Evolutionary conservation across 2,888 invertebrate species (phyloP).

Genomic region (Scrobipalpa costella): DNA sequence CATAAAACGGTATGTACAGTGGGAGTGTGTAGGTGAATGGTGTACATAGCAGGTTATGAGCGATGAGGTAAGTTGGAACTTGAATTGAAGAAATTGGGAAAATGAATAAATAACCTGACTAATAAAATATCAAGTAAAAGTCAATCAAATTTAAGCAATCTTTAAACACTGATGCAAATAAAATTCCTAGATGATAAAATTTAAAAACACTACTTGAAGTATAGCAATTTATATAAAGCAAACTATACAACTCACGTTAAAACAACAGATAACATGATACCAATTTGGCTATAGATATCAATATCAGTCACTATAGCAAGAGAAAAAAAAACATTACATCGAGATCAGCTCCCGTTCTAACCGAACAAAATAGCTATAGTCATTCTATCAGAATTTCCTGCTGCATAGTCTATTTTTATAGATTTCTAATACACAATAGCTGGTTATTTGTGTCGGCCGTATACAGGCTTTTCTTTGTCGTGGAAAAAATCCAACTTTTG

Average conservation of each 20-base stretch:
- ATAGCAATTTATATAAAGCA: no score
- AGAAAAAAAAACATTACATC: constrained; percentile 44
- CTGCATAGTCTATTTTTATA: constrained; percentile 52
- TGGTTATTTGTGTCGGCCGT: constrained; percentile 56
- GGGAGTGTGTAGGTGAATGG: not conserved
- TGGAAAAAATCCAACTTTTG: constrained; percentile 55
- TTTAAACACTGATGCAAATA: no score
- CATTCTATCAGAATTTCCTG: constrained; percentile 49
- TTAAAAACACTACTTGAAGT: no score
- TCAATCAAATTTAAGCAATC: no score
- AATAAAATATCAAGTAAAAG: no score
- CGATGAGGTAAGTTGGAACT: not conserved
- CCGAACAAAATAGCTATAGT: constrained; percentile 46
- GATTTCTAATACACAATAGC: constrained; percentile 62
- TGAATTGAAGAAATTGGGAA: no score
- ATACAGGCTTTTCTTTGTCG: constrained; percentile 47
- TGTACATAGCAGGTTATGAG: not conserved
- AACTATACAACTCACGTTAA: not conserved
- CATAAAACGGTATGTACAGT: constrained; percentile 16
- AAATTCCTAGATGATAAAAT: no score
- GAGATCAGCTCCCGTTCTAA: constrained; percentile 46
- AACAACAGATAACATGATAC: constrained; percentile 10
- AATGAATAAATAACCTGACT: no score
- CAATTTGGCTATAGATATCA: constrained; percentile 21
- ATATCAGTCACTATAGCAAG: not conserved